phyloP scores from a whole-genome alignment of 2,113 vertebrate genomes.

The Fregetta grallaria region DNA sequence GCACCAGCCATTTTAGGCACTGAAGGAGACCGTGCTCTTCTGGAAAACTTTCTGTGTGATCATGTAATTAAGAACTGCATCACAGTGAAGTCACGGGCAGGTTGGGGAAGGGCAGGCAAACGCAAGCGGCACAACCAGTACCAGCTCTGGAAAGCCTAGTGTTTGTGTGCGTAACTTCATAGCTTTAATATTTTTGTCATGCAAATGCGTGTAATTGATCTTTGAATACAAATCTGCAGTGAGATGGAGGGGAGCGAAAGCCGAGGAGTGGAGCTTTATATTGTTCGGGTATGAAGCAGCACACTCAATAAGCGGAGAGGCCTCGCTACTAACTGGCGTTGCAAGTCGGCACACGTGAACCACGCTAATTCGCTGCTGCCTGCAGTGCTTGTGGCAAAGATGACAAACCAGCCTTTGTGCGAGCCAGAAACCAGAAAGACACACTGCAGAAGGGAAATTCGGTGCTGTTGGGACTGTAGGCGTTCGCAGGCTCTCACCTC shows the following conservation, averaged over 20 bases:
- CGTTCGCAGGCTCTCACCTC: not conserved
- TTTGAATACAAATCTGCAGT: not conserved
- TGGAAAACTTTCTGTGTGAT: not conserved
- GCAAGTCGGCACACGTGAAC: not conserved
- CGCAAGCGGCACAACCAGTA: fast-evolving
- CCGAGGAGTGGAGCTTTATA: not conserved
- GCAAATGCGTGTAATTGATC: not conserved
- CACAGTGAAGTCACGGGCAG: not conserved
- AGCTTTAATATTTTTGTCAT: not conserved
- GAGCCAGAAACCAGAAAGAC: not conserved
- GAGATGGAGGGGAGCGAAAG: not conserved
- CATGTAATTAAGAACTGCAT: not conserved
- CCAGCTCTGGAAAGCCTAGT: not conserved
- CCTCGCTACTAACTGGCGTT: not conserved
- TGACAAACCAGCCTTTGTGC: slow-evolving; percentile 41
- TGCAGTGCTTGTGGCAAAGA: slow-evolving; percentile 16
- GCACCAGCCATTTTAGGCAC: not conserved
- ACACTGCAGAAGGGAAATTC: slow-evolving; percentile 29
- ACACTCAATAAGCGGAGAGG: fast-evolving
- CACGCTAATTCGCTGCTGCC: not conserved
- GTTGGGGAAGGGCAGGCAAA: not conserved
- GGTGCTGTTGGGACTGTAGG: not conserved
- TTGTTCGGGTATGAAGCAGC: not conserved
- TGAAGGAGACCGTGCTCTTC: not conserved
- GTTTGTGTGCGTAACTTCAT: not conserved